A percentile compares a stretch with the other conserved stretches of the same genome.
phyloP scores from a whole-genome alignment of 2,888 invertebrate genomes.

The Lasioglossum zephyrum region DNA sequence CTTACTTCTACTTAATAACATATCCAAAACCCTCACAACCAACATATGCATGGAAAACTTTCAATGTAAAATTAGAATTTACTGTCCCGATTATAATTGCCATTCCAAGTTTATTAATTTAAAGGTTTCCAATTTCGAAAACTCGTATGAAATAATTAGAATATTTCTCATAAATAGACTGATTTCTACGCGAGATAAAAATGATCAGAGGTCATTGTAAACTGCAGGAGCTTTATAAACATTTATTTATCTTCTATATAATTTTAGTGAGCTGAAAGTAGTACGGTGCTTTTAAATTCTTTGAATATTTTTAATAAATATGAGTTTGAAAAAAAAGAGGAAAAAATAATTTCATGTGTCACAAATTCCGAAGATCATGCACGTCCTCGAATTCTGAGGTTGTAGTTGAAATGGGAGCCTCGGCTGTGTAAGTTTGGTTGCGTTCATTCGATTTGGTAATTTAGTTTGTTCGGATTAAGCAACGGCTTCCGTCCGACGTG shows the following conservation, averaged over 20 bases:
- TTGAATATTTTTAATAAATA: background rate
- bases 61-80: background rate
- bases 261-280: background rate
- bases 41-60: background rate
- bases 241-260: background rate
- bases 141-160: too few species aligned
- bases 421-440: background rate
- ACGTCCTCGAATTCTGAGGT: background rate
- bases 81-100: background rate
- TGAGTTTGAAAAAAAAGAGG: too few species aligned
- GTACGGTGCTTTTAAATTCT: background rate
- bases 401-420: background rate
- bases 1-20: background rate
- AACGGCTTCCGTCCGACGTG: background rate
- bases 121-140: too few species aligned
- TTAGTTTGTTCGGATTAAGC: conserved; percentile 28
- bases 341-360: background rate
- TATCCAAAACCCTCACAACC: background rate
- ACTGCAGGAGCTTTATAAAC: too few species aligned
- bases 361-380: background rate
- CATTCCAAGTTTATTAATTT: background rate
- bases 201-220: too few species aligned
- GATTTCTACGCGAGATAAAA: too few species aligned
- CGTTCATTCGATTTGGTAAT: conserved; percentile 41
- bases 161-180: too few species aligned